Conservation (phyloP, 2,888 invertebrate species). For the Heteromyza rotundicornis region DNA sequence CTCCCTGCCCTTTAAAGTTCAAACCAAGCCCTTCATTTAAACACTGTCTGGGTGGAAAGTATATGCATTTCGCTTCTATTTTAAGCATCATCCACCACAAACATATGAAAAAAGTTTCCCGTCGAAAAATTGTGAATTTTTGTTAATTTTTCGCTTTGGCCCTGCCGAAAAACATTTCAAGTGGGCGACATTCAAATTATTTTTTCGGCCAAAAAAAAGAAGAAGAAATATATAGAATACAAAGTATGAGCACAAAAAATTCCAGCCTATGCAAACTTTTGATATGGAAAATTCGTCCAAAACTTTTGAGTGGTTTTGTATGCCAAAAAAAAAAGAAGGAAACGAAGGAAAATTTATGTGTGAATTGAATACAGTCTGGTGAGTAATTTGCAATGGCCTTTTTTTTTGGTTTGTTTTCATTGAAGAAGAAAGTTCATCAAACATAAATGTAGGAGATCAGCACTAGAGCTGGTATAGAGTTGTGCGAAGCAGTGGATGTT, state of each 20-base stretch:
- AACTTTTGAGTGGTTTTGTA: not conserved
- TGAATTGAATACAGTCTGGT: not conserved
- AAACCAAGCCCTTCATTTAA: not conserved
- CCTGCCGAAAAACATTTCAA: slow-evolving; percentile 27
- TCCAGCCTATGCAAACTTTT: not conserved
- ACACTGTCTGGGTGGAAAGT: not conserved
- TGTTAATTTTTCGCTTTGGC: not conserved
- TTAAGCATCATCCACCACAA: not conserved
- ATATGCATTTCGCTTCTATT: not conserved
- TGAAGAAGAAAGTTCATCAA: no score
- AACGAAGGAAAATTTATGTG: not conserved
- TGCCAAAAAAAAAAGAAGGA: no score
- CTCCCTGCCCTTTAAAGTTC: no score
- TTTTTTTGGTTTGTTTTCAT: no score
- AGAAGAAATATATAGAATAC: no score
- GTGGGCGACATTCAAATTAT: slow-evolving; percentile 41
- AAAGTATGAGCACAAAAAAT: no score
- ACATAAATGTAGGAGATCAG: no score
- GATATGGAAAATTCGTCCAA: not conserved
- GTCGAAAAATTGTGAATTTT: not conserved
- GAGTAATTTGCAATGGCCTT: not conserved
- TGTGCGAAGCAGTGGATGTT: no score
- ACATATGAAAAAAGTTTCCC: slow-evolving; percentile 1
- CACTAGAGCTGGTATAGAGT: no score
- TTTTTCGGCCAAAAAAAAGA: slow-evolving; percentile 12